phyloP scores from a whole-genome alignment of 2,888 invertebrate species.

The Dryomyza anilis region DNA sequence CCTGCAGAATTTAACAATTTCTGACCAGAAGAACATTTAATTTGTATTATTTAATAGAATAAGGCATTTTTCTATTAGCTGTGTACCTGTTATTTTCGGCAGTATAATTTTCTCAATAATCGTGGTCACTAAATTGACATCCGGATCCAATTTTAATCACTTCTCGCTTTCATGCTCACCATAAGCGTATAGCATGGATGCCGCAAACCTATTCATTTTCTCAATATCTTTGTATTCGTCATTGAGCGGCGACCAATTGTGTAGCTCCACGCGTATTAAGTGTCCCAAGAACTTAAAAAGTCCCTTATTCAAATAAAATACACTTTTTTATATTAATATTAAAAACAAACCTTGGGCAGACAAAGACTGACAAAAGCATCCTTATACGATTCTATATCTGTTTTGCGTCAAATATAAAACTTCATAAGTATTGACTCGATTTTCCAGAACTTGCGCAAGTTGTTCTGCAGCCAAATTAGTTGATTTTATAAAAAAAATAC shows the following conservation, averaged over 20 bases:
- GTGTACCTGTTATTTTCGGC: slow-evolving; percentile 86
- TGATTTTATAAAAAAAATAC: neutral
- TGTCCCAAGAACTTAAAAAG: too few species aligned
- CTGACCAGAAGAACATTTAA: too few species aligned
- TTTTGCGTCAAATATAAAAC: slow-evolving; percentile 84
- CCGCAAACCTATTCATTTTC: slow-evolving; percentile 84
- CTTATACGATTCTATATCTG: slow-evolving; percentile 78
- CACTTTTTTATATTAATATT: too few species aligned
- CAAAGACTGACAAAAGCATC: slow-evolving; percentile 93
- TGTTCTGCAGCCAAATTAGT: neutral
- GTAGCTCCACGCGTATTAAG: slow-evolving; percentile 54
- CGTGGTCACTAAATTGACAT: slow-evolving; percentile 82
- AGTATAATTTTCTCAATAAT: slow-evolving; percentile 87
- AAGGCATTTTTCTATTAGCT: too few species aligned
- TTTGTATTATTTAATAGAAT: too few species aligned
- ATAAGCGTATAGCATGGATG: slow-evolving; percentile 73
- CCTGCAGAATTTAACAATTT: too few species aligned
- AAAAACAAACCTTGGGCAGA: slow-evolving; percentile 71
- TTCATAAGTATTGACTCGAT: slow-evolving; percentile 76
- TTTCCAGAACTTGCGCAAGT: slow-evolving; percentile 85
- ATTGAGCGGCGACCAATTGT: slow-evolving; percentile 58
- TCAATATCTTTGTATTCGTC: slow-evolving; percentile 71
- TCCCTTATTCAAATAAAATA: slow-evolving; percentile 8
- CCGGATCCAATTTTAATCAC: slow-evolving; percentile 75
- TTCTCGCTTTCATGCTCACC: slow-evolving; percentile 70